phyloP scores from a whole-genome alignment of 2,888 invertebrate genomes.

The Hipparchia sbordonii region DNA sequence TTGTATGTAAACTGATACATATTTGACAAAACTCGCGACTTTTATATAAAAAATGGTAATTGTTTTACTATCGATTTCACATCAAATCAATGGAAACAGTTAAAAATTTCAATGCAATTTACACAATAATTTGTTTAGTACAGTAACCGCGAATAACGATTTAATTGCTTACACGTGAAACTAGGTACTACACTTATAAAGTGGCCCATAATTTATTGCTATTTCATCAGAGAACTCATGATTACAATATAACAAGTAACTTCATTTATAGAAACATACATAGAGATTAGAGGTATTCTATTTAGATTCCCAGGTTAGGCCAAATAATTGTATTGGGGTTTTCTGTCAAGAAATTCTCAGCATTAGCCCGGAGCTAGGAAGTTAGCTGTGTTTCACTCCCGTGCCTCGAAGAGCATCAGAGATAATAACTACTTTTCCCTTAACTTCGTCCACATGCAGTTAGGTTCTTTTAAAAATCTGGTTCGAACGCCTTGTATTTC shows the following conservation, averaged over 20 bases:
- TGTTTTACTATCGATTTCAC: constrained; percentile 24
- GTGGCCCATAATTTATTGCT: background rate
- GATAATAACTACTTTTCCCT: too few species aligned
- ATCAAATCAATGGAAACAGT: constrained; percentile 3
- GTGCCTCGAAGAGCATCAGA: too few species aligned
- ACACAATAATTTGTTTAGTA: constrained; percentile 10
- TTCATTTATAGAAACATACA: too few species aligned
- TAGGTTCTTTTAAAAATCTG: too few species aligned
- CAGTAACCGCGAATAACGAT: constrained; percentile 7
- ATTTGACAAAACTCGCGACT: constrained; percentile 4
- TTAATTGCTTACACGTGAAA: constrained; percentile 3
- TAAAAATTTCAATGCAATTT: constrained; percentile 12
- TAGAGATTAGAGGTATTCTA: too few species aligned
- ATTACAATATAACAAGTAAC: background rate
- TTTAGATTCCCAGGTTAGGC: too few species aligned
- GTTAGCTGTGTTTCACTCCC: too few species aligned
- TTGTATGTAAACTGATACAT: constrained; percentile 27
- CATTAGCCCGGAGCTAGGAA: too few species aligned
- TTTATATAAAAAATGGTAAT: constrained; percentile 23
- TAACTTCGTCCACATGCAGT: too few species aligned
- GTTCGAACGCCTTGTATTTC: too few species aligned
- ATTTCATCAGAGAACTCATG: background rate
- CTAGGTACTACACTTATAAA: background rate
- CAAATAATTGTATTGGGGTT: too few species aligned
- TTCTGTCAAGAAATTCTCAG: too few species aligned